Conservation (phyloP, 2,113 vertebrate species). For the Neodontobutis hainanensis region DNA sequence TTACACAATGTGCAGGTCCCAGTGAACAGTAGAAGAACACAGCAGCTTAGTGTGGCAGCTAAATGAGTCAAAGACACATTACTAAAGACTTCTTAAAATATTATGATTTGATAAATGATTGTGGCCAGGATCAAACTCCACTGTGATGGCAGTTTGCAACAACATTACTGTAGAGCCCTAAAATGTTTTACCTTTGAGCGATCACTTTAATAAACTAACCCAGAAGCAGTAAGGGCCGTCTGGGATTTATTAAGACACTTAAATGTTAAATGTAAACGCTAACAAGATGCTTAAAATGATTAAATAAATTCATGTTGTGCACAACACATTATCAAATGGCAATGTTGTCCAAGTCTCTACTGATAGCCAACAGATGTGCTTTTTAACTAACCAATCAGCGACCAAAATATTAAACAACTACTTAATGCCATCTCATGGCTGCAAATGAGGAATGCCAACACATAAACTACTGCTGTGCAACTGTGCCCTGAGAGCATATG, state of each 20-base stretch:
- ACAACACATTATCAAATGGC: constrained; percentile 48
- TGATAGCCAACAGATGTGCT: constrained; percentile 38
- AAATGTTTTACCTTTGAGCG: constrained; percentile 4
- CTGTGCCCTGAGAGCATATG: constrained; percentile 57
- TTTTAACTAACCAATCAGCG: constrained; percentile 38
- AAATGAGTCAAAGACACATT: too few species aligned
- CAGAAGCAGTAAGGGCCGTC: constrained; percentile 12
- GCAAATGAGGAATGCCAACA: constrained; percentile 66
- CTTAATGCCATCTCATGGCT: constrained; percentile 52
- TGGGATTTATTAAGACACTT: constrained; percentile 37
- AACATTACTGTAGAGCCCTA: constrained; percentile 2
- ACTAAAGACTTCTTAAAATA: too few species aligned
- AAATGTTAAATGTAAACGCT: constrained; percentile 39
- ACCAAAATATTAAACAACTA: constrained; percentile 61
- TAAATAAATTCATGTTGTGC: constrained; percentile 22
- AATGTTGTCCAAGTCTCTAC: constrained; percentile 45
- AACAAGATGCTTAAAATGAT: constrained; percentile 38
- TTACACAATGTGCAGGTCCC: constrained; percentile 12
- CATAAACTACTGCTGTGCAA: constrained; percentile 67
- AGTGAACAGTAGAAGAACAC: too few species aligned
- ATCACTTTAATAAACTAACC: constrained; percentile 18
- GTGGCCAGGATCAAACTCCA: neutral
- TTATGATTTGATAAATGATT: too few species aligned
- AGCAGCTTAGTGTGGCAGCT: too few species aligned
- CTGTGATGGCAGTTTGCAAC: neutral